A percentile compares a stretch with the other conserved stretches of the same genome.
Evolutionary conservation across 2,797 vertebrate genomes (phyloP).

Genomic region (Emys orbicularis): DNA sequence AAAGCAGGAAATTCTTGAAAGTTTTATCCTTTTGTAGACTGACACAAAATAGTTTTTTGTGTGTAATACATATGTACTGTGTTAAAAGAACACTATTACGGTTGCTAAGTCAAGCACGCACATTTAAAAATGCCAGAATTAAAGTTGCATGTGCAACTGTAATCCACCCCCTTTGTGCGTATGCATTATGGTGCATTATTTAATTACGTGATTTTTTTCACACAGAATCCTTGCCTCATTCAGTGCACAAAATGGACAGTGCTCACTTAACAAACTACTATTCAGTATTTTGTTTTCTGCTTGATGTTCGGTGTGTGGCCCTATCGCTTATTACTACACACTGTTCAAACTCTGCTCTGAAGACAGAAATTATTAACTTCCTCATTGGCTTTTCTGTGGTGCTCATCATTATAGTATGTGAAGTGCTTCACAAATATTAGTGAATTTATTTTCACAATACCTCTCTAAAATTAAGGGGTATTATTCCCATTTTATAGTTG

Average conservation of each 20-base stretch:
- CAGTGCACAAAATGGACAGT: neutral
- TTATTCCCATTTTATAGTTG: neutral
- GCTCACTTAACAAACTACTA: neutral
- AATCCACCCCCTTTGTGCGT: neutral
- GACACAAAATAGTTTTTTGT: neutral
- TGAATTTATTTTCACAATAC: neutral
- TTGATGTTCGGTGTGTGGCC: neutral
- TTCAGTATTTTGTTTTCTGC: neutral
- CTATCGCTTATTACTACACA: neutral
- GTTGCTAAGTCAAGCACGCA: neutral
- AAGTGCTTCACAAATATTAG: neutral
- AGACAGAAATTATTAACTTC: neutral
- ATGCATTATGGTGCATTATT: neutral
- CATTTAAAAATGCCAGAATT: neutral
- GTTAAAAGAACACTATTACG: neutral
- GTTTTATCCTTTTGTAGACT: slow-evolving; percentile 20
- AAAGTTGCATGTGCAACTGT: neutral
- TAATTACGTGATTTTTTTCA: neutral
- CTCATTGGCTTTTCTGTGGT: neutral
- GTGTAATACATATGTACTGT: neutral
- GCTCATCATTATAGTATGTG: neutral
- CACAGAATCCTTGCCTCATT: neutral
- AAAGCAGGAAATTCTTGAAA: slow-evolving; percentile 25
- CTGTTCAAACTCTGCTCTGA: neutral
- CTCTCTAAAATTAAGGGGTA: neutral